Evolutionary conservation across 2,797 vertebrate species (phyloP).

Genomic region (Xenentodon cancila): DNA sequence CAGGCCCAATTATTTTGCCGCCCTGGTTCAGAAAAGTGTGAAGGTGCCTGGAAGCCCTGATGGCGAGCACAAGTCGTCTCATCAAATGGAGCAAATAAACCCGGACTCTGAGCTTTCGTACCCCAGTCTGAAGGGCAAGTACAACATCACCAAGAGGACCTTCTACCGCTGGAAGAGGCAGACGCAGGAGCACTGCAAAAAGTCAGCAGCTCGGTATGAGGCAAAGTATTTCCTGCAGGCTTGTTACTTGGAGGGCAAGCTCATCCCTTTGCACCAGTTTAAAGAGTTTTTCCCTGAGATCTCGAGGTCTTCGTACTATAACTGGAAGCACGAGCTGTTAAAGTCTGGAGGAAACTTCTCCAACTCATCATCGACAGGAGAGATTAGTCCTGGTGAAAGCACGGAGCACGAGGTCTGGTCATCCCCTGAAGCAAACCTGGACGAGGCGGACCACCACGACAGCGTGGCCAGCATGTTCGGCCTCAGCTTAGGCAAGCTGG

Average conservation of each 20-base stretch:
- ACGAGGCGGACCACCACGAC: slow-evolving; percentile 61
- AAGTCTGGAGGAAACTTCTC: slow-evolving; percentile 75
- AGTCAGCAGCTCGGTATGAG: slow-evolving; percentile 90
- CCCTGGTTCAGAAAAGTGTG: slow-evolving; percentile 84
- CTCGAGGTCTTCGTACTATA: slow-evolving; percentile 93
- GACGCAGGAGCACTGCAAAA: slow-evolving; percentile 90
- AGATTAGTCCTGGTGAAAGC: slow-evolving; percentile 76
- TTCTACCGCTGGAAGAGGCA: slow-evolving; percentile 96
- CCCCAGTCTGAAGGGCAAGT: slow-evolving; percentile 86
- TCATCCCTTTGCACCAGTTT: slow-evolving; percentile 90
- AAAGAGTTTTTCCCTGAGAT: slow-evolving; percentile 93
- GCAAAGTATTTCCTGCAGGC: slow-evolving; percentile 94
- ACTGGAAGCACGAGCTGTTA: slow-evolving; percentile 95
- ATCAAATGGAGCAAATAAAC: slow-evolving; percentile 81
- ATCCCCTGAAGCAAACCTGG: slow-evolving; percentile 74
- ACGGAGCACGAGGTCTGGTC: slow-evolving; percentile 82
- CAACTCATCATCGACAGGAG: slow-evolving; percentile 70
- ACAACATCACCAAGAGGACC: slow-evolving; percentile 93
- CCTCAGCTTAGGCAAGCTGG: slow-evolving; percentile 60
- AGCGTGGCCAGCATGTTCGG: slow-evolving; percentile 74
- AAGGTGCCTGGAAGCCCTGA: slow-evolving; percentile 69
- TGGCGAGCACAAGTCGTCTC: slow-evolving; percentile 68
- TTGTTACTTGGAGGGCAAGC: slow-evolving; percentile 87
- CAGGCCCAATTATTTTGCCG: slow-evolving; percentile 90
- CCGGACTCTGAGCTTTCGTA: slow-evolving; percentile 86